These are phyloP conservation scores for Herminia tarsipennalis DNA, from an alignment of 2,888 invertebrate genomes.

Conservation along the genomic window DNA sequence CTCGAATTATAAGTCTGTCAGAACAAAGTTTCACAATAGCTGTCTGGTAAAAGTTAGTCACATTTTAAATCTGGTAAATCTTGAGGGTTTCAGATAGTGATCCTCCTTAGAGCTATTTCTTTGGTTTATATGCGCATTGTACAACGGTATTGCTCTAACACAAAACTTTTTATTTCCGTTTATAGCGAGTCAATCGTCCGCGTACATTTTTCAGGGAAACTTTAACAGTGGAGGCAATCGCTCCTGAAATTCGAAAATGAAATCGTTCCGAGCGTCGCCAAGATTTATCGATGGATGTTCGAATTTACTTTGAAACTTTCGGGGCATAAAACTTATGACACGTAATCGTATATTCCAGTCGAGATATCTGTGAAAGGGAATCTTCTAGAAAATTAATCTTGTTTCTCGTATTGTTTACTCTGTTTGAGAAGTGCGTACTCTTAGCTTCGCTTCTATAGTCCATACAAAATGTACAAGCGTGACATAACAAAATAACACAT, in stretches of 20 bases:
- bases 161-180: slow-evolving; percentile 86
- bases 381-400: slow-evolving; percentile 64
- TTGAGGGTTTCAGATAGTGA: slow-evolving; percentile 71
- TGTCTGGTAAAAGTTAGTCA: slow-evolving; percentile 64
- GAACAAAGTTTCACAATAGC: slow-evolving; percentile 61
- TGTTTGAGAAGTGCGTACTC: slow-evolving; percentile 42
- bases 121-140: slow-evolving; percentile 80
- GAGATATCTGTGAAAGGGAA: slow-evolving; percentile 61
- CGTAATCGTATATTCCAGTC: slow-evolving; percentile 82
- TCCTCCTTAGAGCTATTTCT: slow-evolving; percentile 69
- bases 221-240: slow-evolving; percentile 86
- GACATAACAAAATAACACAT: slow-evolving; percentile 13
- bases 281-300: slow-evolving; percentile 86
- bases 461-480: slow-evolving; percentile 26
- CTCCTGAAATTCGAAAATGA: slow-evolving; percentile 86
- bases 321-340: slow-evolving; percentile 85
- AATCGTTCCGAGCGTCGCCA: slow-evolving; percentile 84
- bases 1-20: too few relatives aligned
- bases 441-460: slow-evolving; percentile 40
- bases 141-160: slow-evolving; percentile 82
- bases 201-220: slow-evolving; percentile 86
- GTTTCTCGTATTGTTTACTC: slow-evolving; percentile 57
- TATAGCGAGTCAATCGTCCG: slow-evolving; percentile 85
- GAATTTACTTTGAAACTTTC: slow-evolving; percentile 84
- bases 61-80: slow-evolving; percentile 67